Base-by-base conservation (phyloP, 2,888 invertebrate genomes). In the Pachymerium ferrugineum region DNA sequence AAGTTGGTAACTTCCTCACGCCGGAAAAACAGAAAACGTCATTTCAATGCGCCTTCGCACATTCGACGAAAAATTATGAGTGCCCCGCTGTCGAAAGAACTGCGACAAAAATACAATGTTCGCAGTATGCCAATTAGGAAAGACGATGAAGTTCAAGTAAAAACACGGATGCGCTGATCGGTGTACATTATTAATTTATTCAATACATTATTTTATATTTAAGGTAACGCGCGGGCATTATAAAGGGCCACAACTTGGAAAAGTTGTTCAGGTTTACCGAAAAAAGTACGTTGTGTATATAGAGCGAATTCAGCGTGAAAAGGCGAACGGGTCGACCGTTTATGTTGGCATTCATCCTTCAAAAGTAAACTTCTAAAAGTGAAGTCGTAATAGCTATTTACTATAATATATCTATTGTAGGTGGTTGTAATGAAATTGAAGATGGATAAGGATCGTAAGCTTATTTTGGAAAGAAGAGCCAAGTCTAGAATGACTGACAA, bases 341-440 rank as follows among this genome's bases (percentile, higher is more conserved):
- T 95, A 97, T 82, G 97, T 99, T 78, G 98, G 98, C 81, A 97
- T 99, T 83, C 97, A 99, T 84, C 97, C 99, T 78, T 97, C 97
- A 80, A 98, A 98, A 88, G 94, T 94, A 85, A 80, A 81, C 42
- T 25, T 12, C 2, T 42, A 12, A 22, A 22, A 16, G 22, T 62
- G 14, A 8, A 3, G 71, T 10, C 30, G 6, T 25, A 29, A 29
- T 70, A 30, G 14, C 10, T 12, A 14, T 6, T 25, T 67, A n/a
- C 3, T 38, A 8, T 67, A 67, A 67, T 3, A 12, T 75, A 76
- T 80, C 77, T 75, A 78, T 85, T 85, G 25, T 85, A 96, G 94
- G 94, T 94, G 78, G 92, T 97, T 70, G 94, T 99, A 81, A 96
- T 97, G 73, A 99, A 99, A 85, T 86, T 99, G 84, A 99, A 99